phyloP scores from a whole-genome alignment of 2,113 vertebrate genomes.

The Pagrus major region DNA sequence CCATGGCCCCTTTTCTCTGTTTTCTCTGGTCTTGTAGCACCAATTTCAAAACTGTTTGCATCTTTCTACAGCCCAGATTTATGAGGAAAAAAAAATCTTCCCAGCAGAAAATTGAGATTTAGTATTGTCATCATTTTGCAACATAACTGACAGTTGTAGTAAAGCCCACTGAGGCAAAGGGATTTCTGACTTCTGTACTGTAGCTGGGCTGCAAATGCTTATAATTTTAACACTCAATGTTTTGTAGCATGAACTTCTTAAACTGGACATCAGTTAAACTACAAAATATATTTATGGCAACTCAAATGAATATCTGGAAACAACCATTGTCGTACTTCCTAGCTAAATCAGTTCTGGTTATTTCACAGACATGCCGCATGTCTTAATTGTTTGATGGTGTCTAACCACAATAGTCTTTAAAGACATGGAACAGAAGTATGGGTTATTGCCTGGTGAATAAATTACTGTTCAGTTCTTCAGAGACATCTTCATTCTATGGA shows the following conservation, averaged over 20 bases:
- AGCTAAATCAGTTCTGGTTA: not conserved
- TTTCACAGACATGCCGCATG: not conserved
- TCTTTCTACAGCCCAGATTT: too few relatives aligned
- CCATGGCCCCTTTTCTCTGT: too few relatives aligned
- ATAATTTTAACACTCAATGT: too few relatives aligned
- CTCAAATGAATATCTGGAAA: not conserved
- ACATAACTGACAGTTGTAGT: not conserved
- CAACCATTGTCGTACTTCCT: not conserved
- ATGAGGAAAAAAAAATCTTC: too few relatives aligned
- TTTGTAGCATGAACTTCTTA: too few relatives aligned
- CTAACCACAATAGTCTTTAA: slow-evolving; percentile 27
- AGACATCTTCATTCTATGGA: not conserved
- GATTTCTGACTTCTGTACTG: too few relatives aligned
- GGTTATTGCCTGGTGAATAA: slow-evolving; percentile 29
- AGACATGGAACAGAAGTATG: not conserved
- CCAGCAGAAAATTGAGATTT: not conserved
- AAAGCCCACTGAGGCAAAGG: too few relatives aligned
- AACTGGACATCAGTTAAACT: not conserved
- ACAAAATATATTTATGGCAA: not conserved
- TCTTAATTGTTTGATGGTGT: slow-evolving; percentile 17
- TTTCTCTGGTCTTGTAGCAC: too few relatives aligned
- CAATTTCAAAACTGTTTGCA: too few relatives aligned
- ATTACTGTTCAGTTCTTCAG: slow-evolving; percentile 17
- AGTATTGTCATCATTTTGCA: not conserved
- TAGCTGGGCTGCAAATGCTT: too few relatives aligned